Evolutionary conservation across 2,797 vertebrate genomes (phyloP).

Genomic region (Sorex maritimensis): DNA sequence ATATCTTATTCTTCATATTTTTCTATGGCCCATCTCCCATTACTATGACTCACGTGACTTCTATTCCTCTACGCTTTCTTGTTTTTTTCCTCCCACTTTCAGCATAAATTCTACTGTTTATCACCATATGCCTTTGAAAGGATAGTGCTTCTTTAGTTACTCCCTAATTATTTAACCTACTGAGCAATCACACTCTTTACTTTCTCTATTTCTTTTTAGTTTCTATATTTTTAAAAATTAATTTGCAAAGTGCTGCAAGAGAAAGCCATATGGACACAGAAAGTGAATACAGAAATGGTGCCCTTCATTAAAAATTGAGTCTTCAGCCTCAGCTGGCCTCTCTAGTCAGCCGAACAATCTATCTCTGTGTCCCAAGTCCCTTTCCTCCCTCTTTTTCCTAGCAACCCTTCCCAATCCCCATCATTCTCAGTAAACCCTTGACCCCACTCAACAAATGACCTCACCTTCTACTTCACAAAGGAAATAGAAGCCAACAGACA

Average conservation of each 20-base stretch:
- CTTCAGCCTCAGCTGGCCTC: conserved; percentile 18
- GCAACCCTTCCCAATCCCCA: conserved; percentile 72
- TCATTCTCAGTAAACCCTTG: conserved; percentile 86
- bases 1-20: not conserved
- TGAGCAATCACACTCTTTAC: not conserved
- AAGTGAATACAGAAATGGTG: not conserved
- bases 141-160: not conserved
- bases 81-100: not conserved
- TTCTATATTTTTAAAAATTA: conserved; percentile 18
- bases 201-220: conserved; percentile 1
- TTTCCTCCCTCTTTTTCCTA: conserved; percentile 59
- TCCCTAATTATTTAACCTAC: not conserved
- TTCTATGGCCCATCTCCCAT: not conserved
- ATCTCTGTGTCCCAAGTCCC: conserved; percentile 34
- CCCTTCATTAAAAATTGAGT: conserved; percentile 8
- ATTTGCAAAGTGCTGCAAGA: not conserved
- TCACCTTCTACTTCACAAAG: conserved; percentile 84
- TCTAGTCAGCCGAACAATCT: conserved; percentile 44
- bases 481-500: conserved; percentile 82
- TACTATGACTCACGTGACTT: not conserved
- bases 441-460: conserved; percentile 87
- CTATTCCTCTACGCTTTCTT: not conserved
- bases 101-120: not conserved
- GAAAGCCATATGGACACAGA: not conserved
- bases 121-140: not conserved